Evolutionary conservation across 1,140 invertebrate species (phyloP).

Genomic region (Atta cephalotes): DNA sequence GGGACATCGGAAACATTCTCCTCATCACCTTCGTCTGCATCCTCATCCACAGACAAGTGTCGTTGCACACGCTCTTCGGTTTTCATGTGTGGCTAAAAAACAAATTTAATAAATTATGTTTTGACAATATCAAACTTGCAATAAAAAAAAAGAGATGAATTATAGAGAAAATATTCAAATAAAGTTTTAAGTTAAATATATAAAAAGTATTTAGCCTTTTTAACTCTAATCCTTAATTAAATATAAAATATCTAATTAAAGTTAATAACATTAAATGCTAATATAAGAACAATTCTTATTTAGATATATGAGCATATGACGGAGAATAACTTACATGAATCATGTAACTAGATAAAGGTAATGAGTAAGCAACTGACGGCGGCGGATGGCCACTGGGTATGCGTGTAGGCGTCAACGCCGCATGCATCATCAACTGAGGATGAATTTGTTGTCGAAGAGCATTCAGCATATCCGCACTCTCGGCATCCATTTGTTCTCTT

Average conservation of each 20-base stretch:
- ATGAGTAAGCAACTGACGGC: constrained; percentile 75
- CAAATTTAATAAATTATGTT: neutral
- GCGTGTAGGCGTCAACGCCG: constrained; percentile 83
- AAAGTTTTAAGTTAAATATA: neutral
- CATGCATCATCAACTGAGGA: constrained; percentile 88
- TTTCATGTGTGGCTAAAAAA: constrained; percentile 79
- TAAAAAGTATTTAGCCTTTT: neutral
- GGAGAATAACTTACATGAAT: constrained; percentile 81
- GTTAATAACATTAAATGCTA: neutral
- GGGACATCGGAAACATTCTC: constrained; percentile 85
- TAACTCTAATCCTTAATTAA: neutral
- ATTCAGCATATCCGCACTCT: constrained; percentile 88
- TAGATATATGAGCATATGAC: neutral
- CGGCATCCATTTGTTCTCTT: constrained; percentile 83
- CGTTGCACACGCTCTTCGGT: constrained; percentile 74
- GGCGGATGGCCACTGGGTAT: constrained; percentile 77
- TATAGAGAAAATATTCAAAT: neutral
- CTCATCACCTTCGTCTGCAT: constrained; percentile 78
- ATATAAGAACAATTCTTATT: neutral
- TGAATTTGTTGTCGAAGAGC: constrained; percentile 89
- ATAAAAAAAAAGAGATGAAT: neutral
- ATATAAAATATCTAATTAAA: neutral
- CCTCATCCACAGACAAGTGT: constrained; percentile 64
- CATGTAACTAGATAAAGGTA: constrained; percentile 82
- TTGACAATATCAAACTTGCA: neutral